Evolutionary conservation across 2,113 vertebrate species (phyloP).

Genomic region (Charina bottae): DNA sequence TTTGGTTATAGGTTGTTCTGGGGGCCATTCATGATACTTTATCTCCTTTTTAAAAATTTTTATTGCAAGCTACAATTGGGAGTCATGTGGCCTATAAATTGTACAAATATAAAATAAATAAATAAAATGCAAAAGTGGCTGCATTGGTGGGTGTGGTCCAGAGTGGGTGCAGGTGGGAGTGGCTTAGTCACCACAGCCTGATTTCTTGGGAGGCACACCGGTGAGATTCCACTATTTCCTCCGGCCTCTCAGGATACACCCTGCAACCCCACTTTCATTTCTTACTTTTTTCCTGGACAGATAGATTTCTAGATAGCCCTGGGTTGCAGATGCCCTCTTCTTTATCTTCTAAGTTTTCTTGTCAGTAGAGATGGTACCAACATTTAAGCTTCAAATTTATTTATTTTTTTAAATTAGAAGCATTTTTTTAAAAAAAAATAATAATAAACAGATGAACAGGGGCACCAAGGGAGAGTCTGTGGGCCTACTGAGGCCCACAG

Average conservation of each 20-base stretch:
- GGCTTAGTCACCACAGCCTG: neutral
- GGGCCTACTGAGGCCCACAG: neutral
- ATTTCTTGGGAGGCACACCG: neutral
- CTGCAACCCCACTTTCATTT: neutral
- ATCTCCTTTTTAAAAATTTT: neutral
- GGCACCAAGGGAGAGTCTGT: neutral
- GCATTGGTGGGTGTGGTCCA: neutral
- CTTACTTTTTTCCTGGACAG: neutral
- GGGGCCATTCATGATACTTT: neutral
- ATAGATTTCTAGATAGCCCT: neutral
- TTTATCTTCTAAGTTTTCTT: neutral
- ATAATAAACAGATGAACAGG: neutral
- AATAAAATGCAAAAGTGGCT: neutral
- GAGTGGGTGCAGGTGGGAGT: neutral
- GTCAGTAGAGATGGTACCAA: neutral
- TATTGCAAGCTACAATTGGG: neutral
- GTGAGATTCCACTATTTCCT: neutral
- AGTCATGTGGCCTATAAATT: neutral
- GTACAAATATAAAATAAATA: neutral
- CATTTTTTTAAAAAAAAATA: neutral
- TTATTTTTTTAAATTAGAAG: neutral
- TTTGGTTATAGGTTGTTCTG: neutral
- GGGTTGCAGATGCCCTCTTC: neutral
- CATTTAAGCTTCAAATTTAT: neutral
- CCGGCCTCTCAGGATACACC: neutral